Evolutionary conservation across 2,113 vertebrate genomes (phyloP), one percentile per base, ranked within the genome.

Genomic region (Synchiropus splendidus): DNA sequence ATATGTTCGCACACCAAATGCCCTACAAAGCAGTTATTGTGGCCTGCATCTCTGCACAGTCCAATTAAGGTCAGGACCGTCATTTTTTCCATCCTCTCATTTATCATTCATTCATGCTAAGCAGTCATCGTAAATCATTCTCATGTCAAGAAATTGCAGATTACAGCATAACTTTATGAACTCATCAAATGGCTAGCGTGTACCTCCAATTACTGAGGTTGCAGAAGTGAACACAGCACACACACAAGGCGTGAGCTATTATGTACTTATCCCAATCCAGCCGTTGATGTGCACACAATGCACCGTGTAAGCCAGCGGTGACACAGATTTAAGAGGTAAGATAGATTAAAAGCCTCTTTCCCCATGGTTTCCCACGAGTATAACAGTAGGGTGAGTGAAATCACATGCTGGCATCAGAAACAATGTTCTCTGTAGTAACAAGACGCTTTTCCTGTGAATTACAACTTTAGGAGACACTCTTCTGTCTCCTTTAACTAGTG

Each of bases 51-150:
- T 51, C 66, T 60, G 54, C 72, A 59, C 36, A 2, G 65, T 43
- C 65, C 72, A 75, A 77, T 74, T 77, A 72, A 67, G 77, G 66
- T 49, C 70, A 54, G 72, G 70, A 79, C 68, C 70, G 47, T 4
- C 39, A 1, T 38, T 41, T 41, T 48, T 12, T 42, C 64, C 33
- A 50, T 55, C 47, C 56, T 61, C 67, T 53, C 57, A 67, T 73
- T 67, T 71, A 73, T 77, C 74, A 75, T 72, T 78, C 66, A 72
- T 58, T 61, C 48, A 45, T 36, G 43, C 53, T 64, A 56, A 61
- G 51, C 51, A 56, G 40, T 69, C 53, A 47, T 59, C 64, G 8
- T 27, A 27, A 27, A 27, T 27, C 21, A 27, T 27, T 27, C 21
- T 8, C 21, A 27, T 27, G 21, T 8, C 21, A 27, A 27, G 21